Evolutionary conservation across 2,888 invertebrate genomes (phyloP).

Genomic region (Netelia fuscicornis): DNA sequence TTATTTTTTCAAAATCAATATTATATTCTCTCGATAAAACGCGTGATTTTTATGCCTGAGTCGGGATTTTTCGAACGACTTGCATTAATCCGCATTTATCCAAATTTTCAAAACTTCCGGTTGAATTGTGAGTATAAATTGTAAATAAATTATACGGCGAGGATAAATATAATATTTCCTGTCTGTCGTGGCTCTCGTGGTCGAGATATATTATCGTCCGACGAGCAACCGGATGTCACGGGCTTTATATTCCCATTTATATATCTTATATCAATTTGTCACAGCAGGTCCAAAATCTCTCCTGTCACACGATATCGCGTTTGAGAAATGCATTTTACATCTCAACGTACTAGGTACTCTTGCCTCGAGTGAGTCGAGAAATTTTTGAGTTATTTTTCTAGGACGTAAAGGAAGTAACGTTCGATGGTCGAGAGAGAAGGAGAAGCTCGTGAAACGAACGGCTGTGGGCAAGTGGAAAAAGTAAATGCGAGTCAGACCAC

Average conservation of each 20-base stretch:
- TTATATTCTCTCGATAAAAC: too few relatives aligned
- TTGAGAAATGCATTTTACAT: constrained; percentile 42
- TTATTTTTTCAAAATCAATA: too few relatives aligned
- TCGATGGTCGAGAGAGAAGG: too few relatives aligned
- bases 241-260: constrained; percentile 59
- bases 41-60: too few relatives aligned
- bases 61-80: too few relatives aligned
- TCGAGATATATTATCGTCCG: constrained; percentile 31
- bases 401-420: too few relatives aligned
- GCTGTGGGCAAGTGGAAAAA: background rate
- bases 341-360: background rate
- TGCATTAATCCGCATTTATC: too few relatives aligned
- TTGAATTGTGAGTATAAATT: background rate
- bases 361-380: background rate
- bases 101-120: too few relatives aligned
- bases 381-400: too few relatives aligned
- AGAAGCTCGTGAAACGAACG: too few relatives aligned
- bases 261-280: constrained; percentile 66
- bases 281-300: constrained; percentile 41
- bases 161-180: constrained; percentile 27
- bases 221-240: constrained; percentile 16
- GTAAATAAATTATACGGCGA: constrained; percentile 18
- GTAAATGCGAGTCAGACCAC: background rate
- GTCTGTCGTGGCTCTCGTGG: constrained; percentile 15
- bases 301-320: constrained; percentile 32